Evolutionary conservation across 2,797 vertebrate species (phyloP).

Genomic region (Heliangelus exortis): DNA sequence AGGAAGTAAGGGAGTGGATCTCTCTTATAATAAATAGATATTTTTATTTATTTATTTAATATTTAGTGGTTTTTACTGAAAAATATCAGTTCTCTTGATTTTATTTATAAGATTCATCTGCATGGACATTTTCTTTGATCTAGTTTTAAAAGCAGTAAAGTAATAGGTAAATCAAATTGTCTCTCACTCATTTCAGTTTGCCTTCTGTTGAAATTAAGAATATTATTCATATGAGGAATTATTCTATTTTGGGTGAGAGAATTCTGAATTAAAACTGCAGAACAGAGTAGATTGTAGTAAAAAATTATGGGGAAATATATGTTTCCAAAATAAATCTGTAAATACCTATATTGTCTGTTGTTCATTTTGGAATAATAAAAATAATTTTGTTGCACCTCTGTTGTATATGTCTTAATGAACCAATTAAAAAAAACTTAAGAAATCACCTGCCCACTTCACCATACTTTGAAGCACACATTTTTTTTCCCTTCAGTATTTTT

Average conservation of each 20-base stretch:
- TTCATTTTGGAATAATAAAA: conserved; percentile 63
- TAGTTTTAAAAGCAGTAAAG: neutral
- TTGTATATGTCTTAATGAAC: neutral
- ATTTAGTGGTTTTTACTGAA: conserved; percentile 41
- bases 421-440: neutral
- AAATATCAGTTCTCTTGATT: neutral
- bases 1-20: neutral
- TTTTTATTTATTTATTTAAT: conserved; percentile 32
- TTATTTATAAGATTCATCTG: neutral
- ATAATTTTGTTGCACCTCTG: conserved; percentile 26
- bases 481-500: neutral
- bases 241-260: neutral
- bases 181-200: neutral
- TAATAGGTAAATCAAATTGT: neutral
- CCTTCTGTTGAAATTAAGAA: neutral
- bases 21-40: neutral
- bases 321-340: conserved; percentile 10
- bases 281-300: neutral
- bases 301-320: neutral
- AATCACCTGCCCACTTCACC: neutral
- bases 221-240: neutral
- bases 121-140: neutral
- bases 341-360: neutral
- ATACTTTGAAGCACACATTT: neutral
- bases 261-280: neutral